Evolutionary conservation across 2,888 invertebrate genomes (phyloP).

Genomic region (Xanthorhoe spadicearia): DNA sequence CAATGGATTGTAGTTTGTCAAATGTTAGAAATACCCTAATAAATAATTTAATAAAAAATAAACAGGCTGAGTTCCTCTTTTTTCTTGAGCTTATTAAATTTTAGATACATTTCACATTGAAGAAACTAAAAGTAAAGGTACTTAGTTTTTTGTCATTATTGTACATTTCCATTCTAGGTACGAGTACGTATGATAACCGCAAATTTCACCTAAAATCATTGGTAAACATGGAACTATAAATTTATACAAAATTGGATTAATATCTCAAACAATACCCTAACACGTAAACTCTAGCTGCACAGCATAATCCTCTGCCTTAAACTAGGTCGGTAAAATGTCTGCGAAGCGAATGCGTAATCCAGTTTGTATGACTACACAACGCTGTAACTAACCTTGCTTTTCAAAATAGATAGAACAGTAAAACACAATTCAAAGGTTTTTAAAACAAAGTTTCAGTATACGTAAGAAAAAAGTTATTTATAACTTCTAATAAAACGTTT

Average conservation of each 20-base stretch:
- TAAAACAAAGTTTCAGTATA: background rate
- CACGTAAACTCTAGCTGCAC: conserved; percentile 5
- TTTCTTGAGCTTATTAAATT: too few relatives aligned
- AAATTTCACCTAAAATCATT: too few relatives aligned
- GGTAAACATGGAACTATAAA: too few relatives aligned
- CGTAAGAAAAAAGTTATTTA: too few relatives aligned
- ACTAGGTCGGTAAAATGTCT: conserved; percentile 21
- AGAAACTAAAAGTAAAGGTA: too few relatives aligned
- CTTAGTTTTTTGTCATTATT: too few relatives aligned
- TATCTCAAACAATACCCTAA: background rate
- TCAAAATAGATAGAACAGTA: conserved; percentile 59
- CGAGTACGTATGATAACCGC: too few relatives aligned
- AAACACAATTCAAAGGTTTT: conserved; percentile 11
- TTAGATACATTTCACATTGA: too few relatives aligned
- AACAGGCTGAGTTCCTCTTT: too few relatives aligned
- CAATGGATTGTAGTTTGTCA: background rate
- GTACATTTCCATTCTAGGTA: too few relatives aligned
- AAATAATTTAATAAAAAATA: too few relatives aligned
- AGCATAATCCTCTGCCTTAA: conserved; percentile 22
- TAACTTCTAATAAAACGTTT: too few relatives aligned
- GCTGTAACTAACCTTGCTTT: conserved; percentile 60
- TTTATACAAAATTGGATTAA: background rate
- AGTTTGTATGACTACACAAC: conserved; percentile 30
- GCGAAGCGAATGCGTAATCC: conserved; percentile 25
- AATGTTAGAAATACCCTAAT: background rate